These are phyloP conservation scores for Scaptomyza parva DNA, from an alignment of 2,888 invertebrate species.

Conservation along the genomic window DNA sequence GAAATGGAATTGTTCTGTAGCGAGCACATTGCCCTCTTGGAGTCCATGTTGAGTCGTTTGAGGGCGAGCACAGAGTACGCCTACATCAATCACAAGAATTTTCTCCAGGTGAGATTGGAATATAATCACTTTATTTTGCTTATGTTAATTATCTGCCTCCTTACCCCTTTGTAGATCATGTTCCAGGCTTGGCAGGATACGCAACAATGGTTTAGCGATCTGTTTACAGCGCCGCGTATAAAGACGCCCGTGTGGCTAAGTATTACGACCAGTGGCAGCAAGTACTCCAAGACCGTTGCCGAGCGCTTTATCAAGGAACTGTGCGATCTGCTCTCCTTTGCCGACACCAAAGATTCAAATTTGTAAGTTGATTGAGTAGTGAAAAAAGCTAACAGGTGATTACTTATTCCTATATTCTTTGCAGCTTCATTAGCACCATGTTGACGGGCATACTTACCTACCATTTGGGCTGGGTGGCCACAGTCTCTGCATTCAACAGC, in stretches of 20 bases:
- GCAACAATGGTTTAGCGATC: conserved; percentile 87
- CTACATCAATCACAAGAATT: conserved; percentile 86
- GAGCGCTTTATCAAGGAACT: conserved; percentile 86
- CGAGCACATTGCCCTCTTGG: conserved; percentile 91
- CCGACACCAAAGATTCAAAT: conserved; percentile 94
- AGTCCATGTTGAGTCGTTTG: conserved; percentile 90
- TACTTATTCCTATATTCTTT: conserved; percentile 63
- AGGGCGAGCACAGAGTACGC: conserved; percentile 89
- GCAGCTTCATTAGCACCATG: conserved; percentile 95
- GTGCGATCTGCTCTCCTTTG: conserved; percentile 88
- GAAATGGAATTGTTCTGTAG: conserved; percentile 90
- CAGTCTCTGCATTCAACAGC: conserved; percentile 86
- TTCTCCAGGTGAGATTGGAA: conserved; percentile 85
- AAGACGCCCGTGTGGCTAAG: conserved; percentile 89
- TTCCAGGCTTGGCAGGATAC: conserved; percentile 85
- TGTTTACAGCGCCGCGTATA: conserved; percentile 89
- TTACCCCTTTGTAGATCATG: conserved; percentile 84
- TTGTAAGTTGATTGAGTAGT: conserved; percentile 89
- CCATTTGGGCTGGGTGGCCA: conserved; percentile 96
- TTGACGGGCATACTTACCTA: conserved; percentile 94
- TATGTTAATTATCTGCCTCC: not conserved
- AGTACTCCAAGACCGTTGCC: conserved; percentile 84
- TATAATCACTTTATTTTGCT: not conserved
- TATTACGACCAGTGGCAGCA: conserved; percentile 85
- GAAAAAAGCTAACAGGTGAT: not conserved